Base-by-base conservation (phyloP, 2,888 invertebrate genomes). In the Rhamphomyia laevipes region DNA sequence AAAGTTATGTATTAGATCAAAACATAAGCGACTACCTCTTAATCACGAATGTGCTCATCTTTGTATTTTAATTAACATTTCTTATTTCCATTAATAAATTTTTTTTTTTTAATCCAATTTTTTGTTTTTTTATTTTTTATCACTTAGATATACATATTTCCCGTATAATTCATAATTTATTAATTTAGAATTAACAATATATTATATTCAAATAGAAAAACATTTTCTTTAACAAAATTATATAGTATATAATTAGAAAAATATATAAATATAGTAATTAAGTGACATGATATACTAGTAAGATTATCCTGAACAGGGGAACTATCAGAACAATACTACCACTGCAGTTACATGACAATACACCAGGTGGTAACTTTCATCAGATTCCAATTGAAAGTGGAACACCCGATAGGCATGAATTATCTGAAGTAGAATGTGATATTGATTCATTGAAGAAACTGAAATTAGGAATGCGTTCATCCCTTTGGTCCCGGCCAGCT, bases 371-470 rank as follows among this genome's bases (percentile, higher is more conserved):
- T 56, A 50, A 47, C 48, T 66, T 65, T 57, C 67, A 63, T 52
- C 62, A 60, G 54, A 53, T 60, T 48, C 58, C 61, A 54, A 60
- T 58, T 53, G 60, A 60, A 53, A 55, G 55, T 48, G 53, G 56
- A 45, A 60, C 60, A 46, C 59, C 59, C 37, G 63, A 68, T 56
- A 73, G 77, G 59, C 76, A 77, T 48, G 82, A 82, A 65, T 69
- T 82, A 58, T 78, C 80, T 59, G 82, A 82, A 63, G 80, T 81
- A 48, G 82, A 83, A 64, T 81, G 81, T 68, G 83, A 83, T 73
- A 80, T 82, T 67, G 83, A 84, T 63, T 81, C 82, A 51, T 67
- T 84, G 59, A 83, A 83, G 67, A 84, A 83, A 64, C 70, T 83
- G 54, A 83, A 83, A 67, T 70, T 83, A 56, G 82, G 83, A 31